Percentiles rank a stretch among this genome's conserved stretches.
Evolutionary conservation across 2,113 vertebrate species (phyloP).

Genomic region (Scomber japonicus): DNA sequence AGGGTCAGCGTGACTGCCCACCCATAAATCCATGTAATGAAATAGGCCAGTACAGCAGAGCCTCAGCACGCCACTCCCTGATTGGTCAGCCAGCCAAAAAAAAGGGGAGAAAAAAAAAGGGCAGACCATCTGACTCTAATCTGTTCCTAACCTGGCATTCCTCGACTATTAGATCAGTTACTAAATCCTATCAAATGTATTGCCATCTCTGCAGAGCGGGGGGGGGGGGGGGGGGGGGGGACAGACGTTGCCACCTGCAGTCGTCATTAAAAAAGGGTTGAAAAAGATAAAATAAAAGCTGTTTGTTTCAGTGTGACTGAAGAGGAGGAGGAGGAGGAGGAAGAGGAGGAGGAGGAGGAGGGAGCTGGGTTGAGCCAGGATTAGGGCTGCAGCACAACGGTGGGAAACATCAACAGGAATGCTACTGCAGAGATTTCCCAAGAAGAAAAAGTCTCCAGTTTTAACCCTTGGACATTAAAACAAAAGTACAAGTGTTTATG

Average conservation of each 20-base stretch:
- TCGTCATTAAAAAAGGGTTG: conserved; percentile 43
- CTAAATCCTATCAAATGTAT: conserved; percentile 78
- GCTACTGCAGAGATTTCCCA: conserved; percentile 33
- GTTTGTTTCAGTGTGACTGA: conserved; percentile 56
- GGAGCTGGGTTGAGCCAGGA: conserved; percentile 48
- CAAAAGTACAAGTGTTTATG: not conserved
- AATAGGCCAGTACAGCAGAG: conserved; percentile 43
- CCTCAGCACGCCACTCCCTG: not conserved
- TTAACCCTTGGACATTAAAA: conserved; percentile 10
- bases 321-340: no score
- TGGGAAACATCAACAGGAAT: conserved; percentile 70
- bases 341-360: no score
- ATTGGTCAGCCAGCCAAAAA: conserved; percentile 56
- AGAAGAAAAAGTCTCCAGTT: conserved; percentile 7
- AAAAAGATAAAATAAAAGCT: conserved; percentile 5
- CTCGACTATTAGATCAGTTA: conserved; percentile 69
- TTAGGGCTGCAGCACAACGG: conserved; percentile 56
- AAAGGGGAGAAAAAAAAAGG: not conserved
- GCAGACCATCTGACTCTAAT: conserved; percentile 54
- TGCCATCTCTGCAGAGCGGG: conserved; percentile 56
- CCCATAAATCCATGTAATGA: conserved; percentile 63
- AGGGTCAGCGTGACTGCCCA: conserved; percentile 47
- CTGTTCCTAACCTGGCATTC: conserved; percentile 55
- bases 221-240: conserved; percentile 20
- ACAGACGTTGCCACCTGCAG: conserved; percentile 56